Conservation (phyloP, 2,113 vertebrate species). For the Lynx canadensis region DNA sequence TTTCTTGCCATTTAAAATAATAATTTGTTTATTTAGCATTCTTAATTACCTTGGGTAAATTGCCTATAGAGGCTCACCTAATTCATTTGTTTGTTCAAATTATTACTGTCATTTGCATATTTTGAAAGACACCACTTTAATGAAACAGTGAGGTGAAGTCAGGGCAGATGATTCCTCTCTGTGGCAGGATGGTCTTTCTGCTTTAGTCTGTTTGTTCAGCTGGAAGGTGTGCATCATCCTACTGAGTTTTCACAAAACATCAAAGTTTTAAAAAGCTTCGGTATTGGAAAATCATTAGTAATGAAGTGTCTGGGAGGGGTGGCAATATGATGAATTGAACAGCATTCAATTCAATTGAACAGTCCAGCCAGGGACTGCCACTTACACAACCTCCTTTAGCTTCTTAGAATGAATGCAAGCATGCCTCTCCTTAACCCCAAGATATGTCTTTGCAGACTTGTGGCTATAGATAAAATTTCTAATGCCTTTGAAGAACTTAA, state of each 20-base stretch:
- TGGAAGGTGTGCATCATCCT: conserved; percentile 56
- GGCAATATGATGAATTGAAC: neutral
- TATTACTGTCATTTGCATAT: conserved; percentile 75
- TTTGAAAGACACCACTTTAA: conserved; percentile 69
- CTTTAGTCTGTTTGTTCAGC: conserved; percentile 66
- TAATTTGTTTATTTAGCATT: conserved; percentile 85
- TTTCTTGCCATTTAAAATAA: conserved; percentile 80
- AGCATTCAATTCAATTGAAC: neutral
- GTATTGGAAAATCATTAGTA: conserved; percentile 51
- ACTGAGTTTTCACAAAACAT: conserved; percentile 48
- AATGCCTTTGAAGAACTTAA: neutral
- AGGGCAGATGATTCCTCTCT: conserved; percentile 51
- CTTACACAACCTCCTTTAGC: neutral
- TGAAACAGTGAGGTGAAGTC: conserved; percentile 65
- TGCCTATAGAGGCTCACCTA: conserved; percentile 77
- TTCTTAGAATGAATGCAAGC: neutral
- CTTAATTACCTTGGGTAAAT: conserved; percentile 81
- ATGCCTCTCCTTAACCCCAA: neutral
- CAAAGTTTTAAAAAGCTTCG: conserved; percentile 53
- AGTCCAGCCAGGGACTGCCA: neutral
- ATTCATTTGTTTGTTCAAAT: conserved; percentile 78
- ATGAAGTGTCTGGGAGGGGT: neutral
- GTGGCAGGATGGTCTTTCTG: conserved; percentile 38
- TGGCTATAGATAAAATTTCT: neutral
- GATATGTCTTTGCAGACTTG: neutral